Evolutionary conservation across 2,797 vertebrate genomes (phyloP), one percentile per base, ranked within the genome.

Genomic region (Sebastes nivosus): DNA sequence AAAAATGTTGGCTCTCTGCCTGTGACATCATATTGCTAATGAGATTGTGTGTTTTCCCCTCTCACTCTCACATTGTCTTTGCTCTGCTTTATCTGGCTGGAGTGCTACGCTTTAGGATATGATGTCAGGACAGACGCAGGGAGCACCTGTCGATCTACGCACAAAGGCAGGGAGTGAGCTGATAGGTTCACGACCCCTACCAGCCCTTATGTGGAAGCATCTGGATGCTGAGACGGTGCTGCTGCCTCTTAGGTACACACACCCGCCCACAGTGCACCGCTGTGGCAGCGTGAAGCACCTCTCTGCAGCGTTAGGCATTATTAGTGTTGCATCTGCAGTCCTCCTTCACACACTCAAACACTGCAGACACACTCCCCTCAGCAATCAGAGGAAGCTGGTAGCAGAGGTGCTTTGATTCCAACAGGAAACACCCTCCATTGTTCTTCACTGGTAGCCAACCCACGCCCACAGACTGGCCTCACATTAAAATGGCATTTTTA

Each of bases 341-440:
- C n/a, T 60, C 66, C 55, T 65, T 66, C 24, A 63, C 46, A 27
- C 68, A 58, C 67, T 77, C 59, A 63, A 50, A 81, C 20, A 32
- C 42, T 29, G 46, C 68, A 61, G 12, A 78, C 55, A 61, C 75
- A 72, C 84, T 72, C 70, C 70, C 29, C 72, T 58, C 63, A 18
- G 79, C 77, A 91, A 90, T 91, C 89, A 93, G 83, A 89, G 90
- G 93, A 93, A 93, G 78, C 85, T 88, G 82, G 88, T 72, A 72
- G 77, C 80, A 80, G 76, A 85, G 85, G 65, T 58, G 84, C 89
- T 92, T 92, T 88, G 82, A 89, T 83, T 94, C 84, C 67, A 85
- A 85, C 86, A 93, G 94, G 93, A 95, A 95, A 95, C 94, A 67
- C 89, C 90, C 89, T 93, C 87, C 72, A 95, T 95, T 96, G 95